A percentile compares a stretch with the other conserved stretches of the same genome.
Conservation (phyloP, 2,888 invertebrate genomes). For the Drosophila demipolita region DNA sequence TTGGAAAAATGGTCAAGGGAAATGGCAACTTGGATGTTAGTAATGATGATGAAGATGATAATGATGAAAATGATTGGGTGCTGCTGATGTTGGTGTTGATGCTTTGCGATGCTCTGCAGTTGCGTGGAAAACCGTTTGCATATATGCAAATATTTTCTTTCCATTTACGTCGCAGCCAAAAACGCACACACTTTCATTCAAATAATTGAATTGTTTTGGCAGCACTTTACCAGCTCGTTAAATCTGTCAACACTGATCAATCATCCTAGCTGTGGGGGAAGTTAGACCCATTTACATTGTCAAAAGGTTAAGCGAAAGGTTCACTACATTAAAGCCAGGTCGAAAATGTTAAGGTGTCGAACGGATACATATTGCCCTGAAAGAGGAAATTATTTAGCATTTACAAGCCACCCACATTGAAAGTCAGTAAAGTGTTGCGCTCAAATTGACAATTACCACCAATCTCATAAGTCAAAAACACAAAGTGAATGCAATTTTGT, state of each 20-base stretch:
- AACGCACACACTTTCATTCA: slow-evolving; percentile 7
- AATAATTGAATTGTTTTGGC: slow-evolving; percentile 78
- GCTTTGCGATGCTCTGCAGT: slow-evolving; percentile 23
- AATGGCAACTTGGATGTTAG: slow-evolving; percentile 13
- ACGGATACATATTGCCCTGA: not conserved
- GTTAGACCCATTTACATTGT: not conserved
- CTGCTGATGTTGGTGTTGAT: slow-evolving; percentile 12
- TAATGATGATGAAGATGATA: slow-evolving; percentile 13
- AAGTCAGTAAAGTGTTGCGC: slow-evolving; percentile 2
- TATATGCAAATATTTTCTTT: slow-evolving; percentile 69
- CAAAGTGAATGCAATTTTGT: slow-evolving; percentile 42
- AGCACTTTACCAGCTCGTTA: slow-evolving; percentile 81
- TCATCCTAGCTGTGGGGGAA: slow-evolving; percentile 43
- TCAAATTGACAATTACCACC: slow-evolving; percentile 28
- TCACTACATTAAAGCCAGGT: slow-evolving; percentile 21
- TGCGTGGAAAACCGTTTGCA: slow-evolving; percentile 25
- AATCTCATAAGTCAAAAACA: slow-evolving; percentile 28
- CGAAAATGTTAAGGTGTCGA: not conserved
- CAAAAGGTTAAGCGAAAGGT: slow-evolving; percentile 20
- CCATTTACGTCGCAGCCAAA: slow-evolving; percentile 48
- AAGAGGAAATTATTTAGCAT: not conserved
- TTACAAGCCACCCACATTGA: not conserved
- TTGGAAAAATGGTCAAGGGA: slow-evolving; percentile 21
- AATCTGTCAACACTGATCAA: slow-evolving; percentile 80
- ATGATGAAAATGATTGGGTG: slow-evolving; percentile 7